Conservation (phyloP, 2,888 invertebrate genomes). For the Caenorhabditis zanzibari region DNA sequence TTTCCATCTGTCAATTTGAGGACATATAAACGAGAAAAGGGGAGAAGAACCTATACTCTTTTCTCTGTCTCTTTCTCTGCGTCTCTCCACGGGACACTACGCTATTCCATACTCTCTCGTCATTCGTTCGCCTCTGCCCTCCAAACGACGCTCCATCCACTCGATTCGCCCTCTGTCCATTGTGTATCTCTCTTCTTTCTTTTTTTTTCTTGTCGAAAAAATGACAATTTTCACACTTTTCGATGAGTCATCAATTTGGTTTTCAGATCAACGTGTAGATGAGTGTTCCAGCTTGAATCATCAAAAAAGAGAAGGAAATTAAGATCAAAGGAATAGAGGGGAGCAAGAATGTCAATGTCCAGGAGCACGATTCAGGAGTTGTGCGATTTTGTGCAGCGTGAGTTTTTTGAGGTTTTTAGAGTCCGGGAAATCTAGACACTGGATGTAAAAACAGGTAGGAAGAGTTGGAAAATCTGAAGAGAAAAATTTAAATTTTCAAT, state of each 20-base stretch:
- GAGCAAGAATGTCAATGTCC: constrained; percentile 80
- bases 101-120: constrained; percentile 12
- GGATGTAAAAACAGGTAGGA: no score
- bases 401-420: constrained; percentile 42
- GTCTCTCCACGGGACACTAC: constrained; percentile 15
- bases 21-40: constrained; percentile 44
- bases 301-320: neutral
- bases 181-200: neutral
- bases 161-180: neutral
- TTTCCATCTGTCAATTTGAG: constrained; percentile 66
- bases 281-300: constrained; percentile 31
- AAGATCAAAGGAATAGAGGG: constrained; percentile 19
- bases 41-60: neutral
- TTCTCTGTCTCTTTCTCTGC: constrained; percentile 20
- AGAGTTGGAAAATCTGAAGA: no score
- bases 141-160: constrained; percentile 5
- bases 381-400: constrained; percentile 79
- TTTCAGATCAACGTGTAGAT: constrained; percentile 35
- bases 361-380: constrained; percentile 79
- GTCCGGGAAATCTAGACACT: neutral
- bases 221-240: neutral
- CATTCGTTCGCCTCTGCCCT: neutral
- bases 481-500: no score
- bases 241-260: constrained; percentile 28
- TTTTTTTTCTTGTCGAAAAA: neutral